Evolutionary conservation across 2,797 vertebrate genomes (phyloP), one percentile per base, ranked within the genome.

Genomic region (Artibeus lituratus): DNA sequence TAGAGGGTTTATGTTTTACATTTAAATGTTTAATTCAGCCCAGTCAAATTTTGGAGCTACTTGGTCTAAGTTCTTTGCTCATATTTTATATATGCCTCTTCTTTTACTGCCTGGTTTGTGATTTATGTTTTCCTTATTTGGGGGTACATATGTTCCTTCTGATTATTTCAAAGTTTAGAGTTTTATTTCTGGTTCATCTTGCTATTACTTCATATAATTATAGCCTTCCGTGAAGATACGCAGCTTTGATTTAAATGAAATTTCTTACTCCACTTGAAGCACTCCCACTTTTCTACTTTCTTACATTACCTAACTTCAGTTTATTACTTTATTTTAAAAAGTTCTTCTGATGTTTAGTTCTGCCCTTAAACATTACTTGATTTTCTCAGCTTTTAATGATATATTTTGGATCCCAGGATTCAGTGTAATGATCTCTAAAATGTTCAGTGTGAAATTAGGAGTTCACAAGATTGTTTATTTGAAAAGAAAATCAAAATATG

Each of bases 401-500:
- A 73, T 62, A 9, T 70, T 73, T 24, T 53, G 35, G 74, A 65
- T 10, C 1, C 42, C 8, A 26, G 62, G 32, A 26, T 24, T 49
- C 14, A 19, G n/a, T 44, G 3, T 24, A 5, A 12, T 39, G 22
- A 80, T 7, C 7, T 81, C n/a, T 19, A n/a, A 69, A 9, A 26
- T 83, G 32, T 59, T 91, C 12, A 39, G 29, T 35, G 69, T 77
- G 2, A 70, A 73, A 82, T n/a, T 8, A 29, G 82, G 69, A 65
- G 9, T 15, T 70, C 70, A 90, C 18, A 18, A 55, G 24, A 18
- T 53, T 87, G 24, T 59, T 87, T 83, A 91, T 67, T 49, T 92
- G 22, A 92, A 90, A 87, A 35, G 22, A 96, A 94, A 87, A 92
- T 32, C 10, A 93, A 90, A 89, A 77, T 42, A 37, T 24, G 1